Conservation (phyloP, 1,140 invertebrate species). For the Drosophila malerkotliana region DNA sequence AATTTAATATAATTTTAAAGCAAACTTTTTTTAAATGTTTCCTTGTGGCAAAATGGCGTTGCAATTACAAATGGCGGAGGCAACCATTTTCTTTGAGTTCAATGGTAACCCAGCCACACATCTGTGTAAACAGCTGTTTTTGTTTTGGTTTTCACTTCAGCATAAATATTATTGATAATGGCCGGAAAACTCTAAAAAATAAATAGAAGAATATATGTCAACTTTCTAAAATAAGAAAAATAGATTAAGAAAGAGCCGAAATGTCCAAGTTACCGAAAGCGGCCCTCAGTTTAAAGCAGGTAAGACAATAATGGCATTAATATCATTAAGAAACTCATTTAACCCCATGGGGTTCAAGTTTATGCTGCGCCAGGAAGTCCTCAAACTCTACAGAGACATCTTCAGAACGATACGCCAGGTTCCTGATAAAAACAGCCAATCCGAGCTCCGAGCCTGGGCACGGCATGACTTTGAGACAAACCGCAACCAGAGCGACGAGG, state of each 20-base stretch:
- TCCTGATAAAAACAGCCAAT: conserved; percentile 86
- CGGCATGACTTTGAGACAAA: conserved; percentile 89
- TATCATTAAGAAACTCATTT: conserved; percentile 54
- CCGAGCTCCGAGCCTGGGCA: conserved; percentile 89
- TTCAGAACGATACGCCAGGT: conserved; percentile 88
- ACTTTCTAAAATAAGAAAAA: background rate
- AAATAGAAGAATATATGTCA: background rate
- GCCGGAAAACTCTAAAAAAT: conserved; percentile 1
- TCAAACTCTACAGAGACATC: conserved; percentile 90
- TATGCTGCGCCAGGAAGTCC: conserved; percentile 89
- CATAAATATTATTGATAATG: conserved; percentile 7
- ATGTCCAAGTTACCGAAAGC: conserved; percentile 85
- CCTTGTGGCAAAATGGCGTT: background rate
- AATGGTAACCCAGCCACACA: background rate
- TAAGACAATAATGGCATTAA: conserved; percentile 14
- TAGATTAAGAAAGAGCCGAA: conserved; percentile 11
- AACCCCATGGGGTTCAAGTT: conserved; percentile 85
- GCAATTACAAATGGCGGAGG: background rate
- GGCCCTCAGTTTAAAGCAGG: conserved; percentile 86
- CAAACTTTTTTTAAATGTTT: no score
- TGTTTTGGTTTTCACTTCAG: conserved; percentile 13
- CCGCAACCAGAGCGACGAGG: conserved; percentile 88
- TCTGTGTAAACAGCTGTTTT: conserved; percentile 44
- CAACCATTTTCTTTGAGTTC: background rate
- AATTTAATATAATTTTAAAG: no score